phyloP scores from a whole-genome alignment of 2,888 invertebrate species.

The Punctoribates punctum region DNA sequence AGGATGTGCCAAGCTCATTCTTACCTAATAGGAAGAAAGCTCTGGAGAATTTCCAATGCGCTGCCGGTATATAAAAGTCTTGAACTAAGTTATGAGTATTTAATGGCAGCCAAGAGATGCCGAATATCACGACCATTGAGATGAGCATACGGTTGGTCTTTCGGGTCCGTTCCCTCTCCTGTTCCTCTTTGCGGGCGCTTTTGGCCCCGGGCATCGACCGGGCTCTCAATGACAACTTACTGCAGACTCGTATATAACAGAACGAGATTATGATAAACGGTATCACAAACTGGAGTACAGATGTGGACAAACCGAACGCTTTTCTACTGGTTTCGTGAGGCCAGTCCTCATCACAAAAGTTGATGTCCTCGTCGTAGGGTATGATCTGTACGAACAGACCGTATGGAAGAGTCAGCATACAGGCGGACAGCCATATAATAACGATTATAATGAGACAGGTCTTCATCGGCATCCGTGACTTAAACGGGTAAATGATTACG shows the following conservation, averaged over 20 bases:
- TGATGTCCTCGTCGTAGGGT: constrained; percentile 51
- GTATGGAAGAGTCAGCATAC: constrained; percentile 84
- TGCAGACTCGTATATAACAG: constrained; percentile 87
- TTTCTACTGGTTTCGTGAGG: constrained; percentile 72
- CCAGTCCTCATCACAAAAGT: constrained; percentile 85
- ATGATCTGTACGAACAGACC: constrained; percentile 68
- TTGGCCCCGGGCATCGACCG: constrained; percentile 72
- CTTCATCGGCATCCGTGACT: constrained; percentile 81
- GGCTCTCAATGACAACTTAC: constrained; percentile 72
- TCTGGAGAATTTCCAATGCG: constrained; percentile 29
- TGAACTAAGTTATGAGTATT: constrained; percentile 74
- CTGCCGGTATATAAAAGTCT: constrained; percentile 42
- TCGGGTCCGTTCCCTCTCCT: constrained; percentile 81
- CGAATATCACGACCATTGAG: constrained; percentile 92
- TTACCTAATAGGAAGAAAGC: constrained; percentile 75
- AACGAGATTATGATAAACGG: constrained; percentile 91
- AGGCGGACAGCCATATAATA: constrained; percentile 83
- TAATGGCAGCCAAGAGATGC: constrained; percentile 89
- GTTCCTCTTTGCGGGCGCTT: constrained; percentile 79
- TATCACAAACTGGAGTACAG: constrained; percentile 84
- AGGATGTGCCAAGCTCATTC: background rate
- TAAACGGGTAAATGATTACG: constrained; percentile 92
- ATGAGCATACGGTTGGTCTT: constrained; percentile 95
- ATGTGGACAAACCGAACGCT: constrained; percentile 78
- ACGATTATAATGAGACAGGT: constrained; percentile 80